Evolutionary conservation across 1,140 invertebrate genomes (phyloP).

Genomic region (Drosophila mojavensis): DNA sequence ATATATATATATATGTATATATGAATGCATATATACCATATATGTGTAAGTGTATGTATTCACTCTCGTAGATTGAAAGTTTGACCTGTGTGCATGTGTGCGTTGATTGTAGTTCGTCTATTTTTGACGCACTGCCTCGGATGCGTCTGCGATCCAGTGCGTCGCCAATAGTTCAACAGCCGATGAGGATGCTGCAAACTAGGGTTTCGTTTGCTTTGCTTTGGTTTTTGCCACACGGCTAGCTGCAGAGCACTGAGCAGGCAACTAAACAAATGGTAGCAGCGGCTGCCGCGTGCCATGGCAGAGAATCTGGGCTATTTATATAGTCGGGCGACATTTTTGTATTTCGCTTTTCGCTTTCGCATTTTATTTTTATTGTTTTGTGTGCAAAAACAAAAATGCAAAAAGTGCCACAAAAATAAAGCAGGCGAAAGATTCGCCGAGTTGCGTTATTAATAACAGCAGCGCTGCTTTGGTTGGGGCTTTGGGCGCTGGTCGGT

Average conservation of each 20-base stretch:
- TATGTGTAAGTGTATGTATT: background rate
- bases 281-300: background rate
- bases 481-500: conserved; percentile 24
- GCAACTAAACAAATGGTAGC: background rate
- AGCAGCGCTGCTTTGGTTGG: conserved; percentile 68
- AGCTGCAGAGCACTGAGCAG: conserved; percentile 47
- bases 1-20: background rate
- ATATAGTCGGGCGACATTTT: conserved; percentile 68
- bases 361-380: conserved; percentile 24
- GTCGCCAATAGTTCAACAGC: conserved; percentile 50
- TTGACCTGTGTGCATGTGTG: background rate
- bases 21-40: no score
- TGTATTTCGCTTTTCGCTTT: conserved; percentile 37
- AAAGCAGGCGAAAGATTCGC: conserved; percentile 32
- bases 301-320: conserved; percentile 60
- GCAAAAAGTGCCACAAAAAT: conserved; percentile 49
- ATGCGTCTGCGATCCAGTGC: conserved; percentile 27
- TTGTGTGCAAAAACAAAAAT: conserved; percentile 63
- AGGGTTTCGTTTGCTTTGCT: background rate
- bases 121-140: conserved; percentile 36
- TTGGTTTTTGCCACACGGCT: conserved; percentile 35
- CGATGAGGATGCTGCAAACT: conserved; percentile 21
- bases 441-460: conserved; percentile 72
- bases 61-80: background rate
- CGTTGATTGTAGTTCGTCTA: conserved; percentile 23